Evolutionary conservation across 1,140 invertebrate species (phyloP), one percentile per base, ranked within the genome.

Genomic region (Drosophila funebris): DNA sequence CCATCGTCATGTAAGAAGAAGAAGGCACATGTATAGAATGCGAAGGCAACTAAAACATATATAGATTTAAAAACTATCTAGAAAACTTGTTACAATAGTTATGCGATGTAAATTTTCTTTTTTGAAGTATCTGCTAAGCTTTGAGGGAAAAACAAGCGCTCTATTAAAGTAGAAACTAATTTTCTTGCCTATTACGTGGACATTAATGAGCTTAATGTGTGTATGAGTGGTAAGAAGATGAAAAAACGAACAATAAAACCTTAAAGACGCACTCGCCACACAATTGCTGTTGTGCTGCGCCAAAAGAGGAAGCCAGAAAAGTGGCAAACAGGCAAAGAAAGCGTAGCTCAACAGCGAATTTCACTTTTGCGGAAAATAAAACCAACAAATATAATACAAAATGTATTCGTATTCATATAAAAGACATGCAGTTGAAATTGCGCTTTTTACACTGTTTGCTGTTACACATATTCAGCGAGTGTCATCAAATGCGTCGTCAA

Each of bases 331-430:
- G 63, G 64, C 67, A 78, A 81, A 87, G 84, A 85, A 85, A 85
- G 44, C 63, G 63, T 57, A 11, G 52, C 53, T 62, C 22, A 18
- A 39, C 69, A 54, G 74, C 71, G 29, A 75, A 76, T 87, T 84
- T 88, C 83, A 83, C 83, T 87, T 88, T 88, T 83, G 83, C 62
- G 67, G 66, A 61, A 87, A 68, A 85, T 58, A 37, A n/a, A 37
- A 61, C 31, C n/a, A 31, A 5, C 48, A 27, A 27, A 43, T 39
- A 9, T 2, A 8, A 36, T 16, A 52, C 20, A 29, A 27, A 24
- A 27, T 39, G 7, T 16, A 57, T 64, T n/a, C n/a, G n/a, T 57
- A 39, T 66, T n/a, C n/a, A n/a, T 39, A 43, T 36, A 43, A 46
- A 16, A 31, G 27, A 20, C 46, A 22, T 48, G n/a, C 33, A 48